phyloP scores from a whole-genome alignment of 2,113 vertebrate genomes.

The Phoenicopterus ruber region DNA sequence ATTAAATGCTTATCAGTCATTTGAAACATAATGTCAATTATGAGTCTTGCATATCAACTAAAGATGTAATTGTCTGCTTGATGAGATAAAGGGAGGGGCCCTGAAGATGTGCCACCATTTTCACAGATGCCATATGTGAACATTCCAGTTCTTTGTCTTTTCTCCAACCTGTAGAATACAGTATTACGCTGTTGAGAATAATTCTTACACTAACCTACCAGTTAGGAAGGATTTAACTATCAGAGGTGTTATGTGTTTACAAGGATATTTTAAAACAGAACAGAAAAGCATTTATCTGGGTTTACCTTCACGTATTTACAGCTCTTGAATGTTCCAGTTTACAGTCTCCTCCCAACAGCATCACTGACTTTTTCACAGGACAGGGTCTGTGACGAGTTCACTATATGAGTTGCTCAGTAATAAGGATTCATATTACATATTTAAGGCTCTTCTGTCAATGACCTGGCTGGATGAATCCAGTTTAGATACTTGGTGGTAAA shows the following conservation, averaged over 20 bases:
- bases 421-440: background rate
- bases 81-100: background rate
- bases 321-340: background rate
- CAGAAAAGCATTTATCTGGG: background rate
- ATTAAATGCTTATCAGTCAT: background rate
- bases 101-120: background rate
- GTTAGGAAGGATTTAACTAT: background rate
- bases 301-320: background rate
- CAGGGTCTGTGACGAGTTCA: background rate
- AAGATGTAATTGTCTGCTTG: background rate
- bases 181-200: background rate
- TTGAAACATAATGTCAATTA: background rate
- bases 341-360: background rate
- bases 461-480: background rate
- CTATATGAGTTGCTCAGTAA: background rate
- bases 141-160: background rate
- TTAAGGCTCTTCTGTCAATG: background rate
- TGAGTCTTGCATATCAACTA: background rate
- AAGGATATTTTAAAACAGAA: background rate
- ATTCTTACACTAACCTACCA: background rate
- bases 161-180: background rate
- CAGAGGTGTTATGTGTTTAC: background rate
- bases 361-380: background rate
- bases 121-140: background rate
- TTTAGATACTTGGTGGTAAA: background rate